Evolutionary conservation across 2,888 invertebrate species (phyloP).

Genomic region (Erebia aethiops): DNA sequence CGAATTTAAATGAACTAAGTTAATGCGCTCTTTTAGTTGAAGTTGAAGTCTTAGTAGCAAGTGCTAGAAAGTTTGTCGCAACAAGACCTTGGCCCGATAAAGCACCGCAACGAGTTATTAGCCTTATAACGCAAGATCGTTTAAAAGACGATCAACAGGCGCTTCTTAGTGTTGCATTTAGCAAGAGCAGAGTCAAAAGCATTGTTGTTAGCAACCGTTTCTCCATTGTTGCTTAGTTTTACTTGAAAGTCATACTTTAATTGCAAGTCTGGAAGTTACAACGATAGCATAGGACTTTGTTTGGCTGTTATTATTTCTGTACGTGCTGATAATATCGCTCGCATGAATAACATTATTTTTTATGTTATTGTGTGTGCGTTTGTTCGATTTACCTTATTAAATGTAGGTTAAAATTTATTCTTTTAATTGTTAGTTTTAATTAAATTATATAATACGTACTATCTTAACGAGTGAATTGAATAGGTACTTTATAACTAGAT

Average conservation of each 20-base stretch:
- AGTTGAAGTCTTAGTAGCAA: slow-evolving; percentile 63
- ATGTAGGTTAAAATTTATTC: neutral
- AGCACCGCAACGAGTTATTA: slow-evolving; percentile 70
- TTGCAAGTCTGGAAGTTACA: slow-evolving; percentile 52
- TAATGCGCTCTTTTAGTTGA: slow-evolving; percentile 55
- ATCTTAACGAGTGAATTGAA: neutral
- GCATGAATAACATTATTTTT: neutral
- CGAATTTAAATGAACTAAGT: slow-evolving; percentile 67
- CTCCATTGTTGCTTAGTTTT: slow-evolving; percentile 66
- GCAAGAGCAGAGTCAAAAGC: slow-evolving; percentile 69
- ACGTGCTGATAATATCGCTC: neutral
- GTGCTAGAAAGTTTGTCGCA: slow-evolving; percentile 78
- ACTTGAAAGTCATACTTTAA: slow-evolving; percentile 70
- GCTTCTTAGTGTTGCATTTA: slow-evolving; percentile 68
- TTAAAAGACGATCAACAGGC: slow-evolving; percentile 79
- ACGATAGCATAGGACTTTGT: neutral
- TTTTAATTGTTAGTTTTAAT: neutral
- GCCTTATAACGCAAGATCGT: slow-evolving; percentile 72
- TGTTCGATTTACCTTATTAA: neutral
- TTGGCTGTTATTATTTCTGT: neutral
- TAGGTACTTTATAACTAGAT: neutral
- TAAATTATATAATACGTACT: too few species aligned
- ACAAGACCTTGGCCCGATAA: slow-evolving; percentile 73
- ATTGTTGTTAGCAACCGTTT: slow-evolving; percentile 66
- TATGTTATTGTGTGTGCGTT: too few species aligned